phyloP scores from a whole-genome alignment of 2,888 invertebrate species.

The Lottia scabra region DNA sequence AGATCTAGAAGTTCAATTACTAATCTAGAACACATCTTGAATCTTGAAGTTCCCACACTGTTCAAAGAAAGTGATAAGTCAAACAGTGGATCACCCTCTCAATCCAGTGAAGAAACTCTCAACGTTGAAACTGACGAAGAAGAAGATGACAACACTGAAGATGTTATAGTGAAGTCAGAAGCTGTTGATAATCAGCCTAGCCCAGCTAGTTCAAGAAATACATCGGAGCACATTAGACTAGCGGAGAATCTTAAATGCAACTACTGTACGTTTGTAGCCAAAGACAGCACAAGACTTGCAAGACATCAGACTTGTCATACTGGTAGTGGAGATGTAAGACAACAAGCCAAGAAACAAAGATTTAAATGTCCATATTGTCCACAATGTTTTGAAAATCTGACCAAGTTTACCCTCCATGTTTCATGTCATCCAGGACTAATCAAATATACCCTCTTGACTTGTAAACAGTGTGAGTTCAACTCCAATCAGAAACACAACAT shows the following conservation, averaged over 20 bases:
- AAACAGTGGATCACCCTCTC: not conserved
- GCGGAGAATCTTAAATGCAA: conserved; percentile 20
- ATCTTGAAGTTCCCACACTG: not conserved
- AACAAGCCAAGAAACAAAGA: conserved; percentile 32
- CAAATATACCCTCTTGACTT: conserved; percentile 32
- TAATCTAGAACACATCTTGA: not conserved
- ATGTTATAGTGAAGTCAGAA: not conserved
- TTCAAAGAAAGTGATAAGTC: not conserved
- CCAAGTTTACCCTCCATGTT: conserved; percentile 35
- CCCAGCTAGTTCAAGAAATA: conserved; percentile 1
- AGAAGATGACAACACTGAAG: not conserved
- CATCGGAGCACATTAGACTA: not conserved
- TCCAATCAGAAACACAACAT: conserved; percentile 36
- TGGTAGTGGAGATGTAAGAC: conserved; percentile 19
- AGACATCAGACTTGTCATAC: conserved; percentile 33
- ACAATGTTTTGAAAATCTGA: conserved; percentile 35
- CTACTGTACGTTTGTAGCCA: conserved; percentile 37
- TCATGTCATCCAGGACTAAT: conserved; percentile 41
- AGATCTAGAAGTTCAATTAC: not conserved
- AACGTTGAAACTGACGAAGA: not conserved
- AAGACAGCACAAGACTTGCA: conserved; percentile 30
- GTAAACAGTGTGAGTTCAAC: conserved; percentile 38
- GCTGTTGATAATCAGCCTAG: too few relatives aligned
- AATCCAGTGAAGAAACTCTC: not conserved
- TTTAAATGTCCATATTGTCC: conserved; percentile 41